Evolutionary conservation across 2,888 invertebrate genomes (phyloP).

Genomic region (Tenthredo livida): DNA sequence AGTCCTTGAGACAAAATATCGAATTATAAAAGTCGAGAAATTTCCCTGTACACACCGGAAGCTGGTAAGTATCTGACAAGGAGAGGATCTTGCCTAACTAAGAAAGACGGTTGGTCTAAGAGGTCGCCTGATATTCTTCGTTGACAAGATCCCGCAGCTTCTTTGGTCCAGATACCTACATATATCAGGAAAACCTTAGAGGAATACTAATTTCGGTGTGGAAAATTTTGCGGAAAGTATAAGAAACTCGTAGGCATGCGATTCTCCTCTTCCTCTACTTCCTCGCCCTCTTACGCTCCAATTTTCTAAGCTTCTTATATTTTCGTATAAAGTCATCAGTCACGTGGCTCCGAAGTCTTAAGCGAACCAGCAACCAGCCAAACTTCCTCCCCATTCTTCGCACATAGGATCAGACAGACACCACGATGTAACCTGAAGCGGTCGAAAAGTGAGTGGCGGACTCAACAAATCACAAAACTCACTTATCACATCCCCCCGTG

Average conservation of each 20-base stretch:
- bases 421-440: conserved; percentile 32
- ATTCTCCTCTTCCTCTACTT: background rate
- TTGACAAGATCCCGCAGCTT: conserved; percentile 31
- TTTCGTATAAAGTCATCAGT: conserved; percentile 18
- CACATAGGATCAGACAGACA: background rate
- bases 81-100: conserved; percentile 26
- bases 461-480: conserved; percentile 68
- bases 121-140: conserved; percentile 28
- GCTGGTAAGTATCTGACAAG: background rate
- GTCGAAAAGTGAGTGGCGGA: conserved; percentile 59
- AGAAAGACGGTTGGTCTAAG: conserved; percentile 7
- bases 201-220: conserved; percentile 33
- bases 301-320: background rate
- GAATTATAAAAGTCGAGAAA: background rate
- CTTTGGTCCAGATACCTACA: background rate
- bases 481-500: conserved; percentile 60
- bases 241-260: background rate
- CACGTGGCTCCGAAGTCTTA: conserved; percentile 21
- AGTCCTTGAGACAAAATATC: background rate
- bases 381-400: background rate
- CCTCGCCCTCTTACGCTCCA: background rate
- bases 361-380: background rate
- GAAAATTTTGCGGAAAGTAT: background rate
- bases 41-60: background rate
- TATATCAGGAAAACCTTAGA: background rate